A percentile compares a stretch with the other conserved stretches of the same genome.
Evolutionary conservation across 2,113 vertebrate genomes (phyloP).

Genomic region (Phaethon lepturus): DNA sequence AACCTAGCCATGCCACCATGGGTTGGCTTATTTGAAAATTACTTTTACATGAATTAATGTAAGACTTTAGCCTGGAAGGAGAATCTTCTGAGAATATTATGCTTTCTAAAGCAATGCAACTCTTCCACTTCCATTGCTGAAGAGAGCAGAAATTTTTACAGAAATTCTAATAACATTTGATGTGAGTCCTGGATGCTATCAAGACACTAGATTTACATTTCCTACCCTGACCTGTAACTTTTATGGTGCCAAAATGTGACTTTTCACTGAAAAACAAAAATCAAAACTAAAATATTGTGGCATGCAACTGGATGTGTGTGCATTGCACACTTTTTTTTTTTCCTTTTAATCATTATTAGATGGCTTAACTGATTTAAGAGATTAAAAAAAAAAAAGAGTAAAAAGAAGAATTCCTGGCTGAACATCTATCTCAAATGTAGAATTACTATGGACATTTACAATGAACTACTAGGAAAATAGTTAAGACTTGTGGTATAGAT

Average conservation of each 20-base stretch:
- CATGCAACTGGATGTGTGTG: accelerated
- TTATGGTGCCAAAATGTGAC: background rate
- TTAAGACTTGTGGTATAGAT: background rate
- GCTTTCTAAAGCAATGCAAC: background rate
- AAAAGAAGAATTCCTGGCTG: background rate
- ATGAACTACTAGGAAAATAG: background rate
- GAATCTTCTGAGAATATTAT: background rate
- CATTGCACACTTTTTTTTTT: background rate
- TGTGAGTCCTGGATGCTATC: accelerated
- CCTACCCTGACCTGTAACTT: background rate
- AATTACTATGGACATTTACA: background rate
- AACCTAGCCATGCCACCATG: background rate
- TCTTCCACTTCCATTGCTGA: background rate
- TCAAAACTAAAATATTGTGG: background rate
- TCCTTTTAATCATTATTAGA: background rate
- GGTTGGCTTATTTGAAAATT: background rate
- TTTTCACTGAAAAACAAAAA: background rate
- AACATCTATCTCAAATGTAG: background rate
- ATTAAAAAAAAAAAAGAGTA: background rate
- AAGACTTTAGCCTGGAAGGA: background rate
- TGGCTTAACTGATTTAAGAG: background rate
- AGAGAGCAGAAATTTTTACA: background rate
- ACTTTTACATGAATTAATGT: background rate
- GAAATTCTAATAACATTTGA: background rate
- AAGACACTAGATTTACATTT: background rate